Base-by-base conservation (phyloP, 2,113 vertebrate species). In the Bettongia penicillata region DNA sequence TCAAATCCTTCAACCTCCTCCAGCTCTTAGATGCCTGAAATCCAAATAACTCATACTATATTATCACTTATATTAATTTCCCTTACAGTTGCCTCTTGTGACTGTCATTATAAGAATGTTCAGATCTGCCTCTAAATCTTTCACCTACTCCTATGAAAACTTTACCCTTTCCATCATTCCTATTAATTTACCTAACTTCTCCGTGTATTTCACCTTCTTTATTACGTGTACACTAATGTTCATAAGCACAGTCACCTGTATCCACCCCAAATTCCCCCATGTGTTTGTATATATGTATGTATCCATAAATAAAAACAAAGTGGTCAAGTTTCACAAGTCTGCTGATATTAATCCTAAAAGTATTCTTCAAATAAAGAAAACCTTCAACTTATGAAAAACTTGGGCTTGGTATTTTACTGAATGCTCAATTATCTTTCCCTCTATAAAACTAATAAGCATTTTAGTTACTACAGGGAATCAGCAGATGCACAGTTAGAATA, bases 41-140 rank as follows among this genome's bases (percentile, higher is more conserved):
- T 7, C 49, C 61, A 68, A 68, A 68, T 68, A 68, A 68, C 28
- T 68, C 31, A 37, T 37, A 68, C 31, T 68, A 19, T 6, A 84
- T n/a, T 8, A 84, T 23, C 49, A 96, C 14, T 68, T 90, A 49
- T 90, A 50, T 94, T 89, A 94, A 95, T 47, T 96, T 53, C 94
- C 94, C 28, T 94, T 25, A 77, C 26, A 90, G 90, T 8, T 12
- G 48, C 94, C 23, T 94, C 24, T 51, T 49, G 37, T 9, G 90
- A 10, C 48, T 92, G 52, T 31, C 92, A 90, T 93, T 55, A 43
- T 26, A 53, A 24, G 90, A 96, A 53, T 2, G 89, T 89, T 95
- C 89, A 95, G 68, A 93, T 7, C 25, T 90, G 1, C 52, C 48
- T 94, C 16, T 50, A 37, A 23, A 23, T 0, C 91, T 96, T 37